Evolutionary conservation across 2,888 invertebrate species (phyloP).

Genomic region (Punctoribates punctum): DNA sequence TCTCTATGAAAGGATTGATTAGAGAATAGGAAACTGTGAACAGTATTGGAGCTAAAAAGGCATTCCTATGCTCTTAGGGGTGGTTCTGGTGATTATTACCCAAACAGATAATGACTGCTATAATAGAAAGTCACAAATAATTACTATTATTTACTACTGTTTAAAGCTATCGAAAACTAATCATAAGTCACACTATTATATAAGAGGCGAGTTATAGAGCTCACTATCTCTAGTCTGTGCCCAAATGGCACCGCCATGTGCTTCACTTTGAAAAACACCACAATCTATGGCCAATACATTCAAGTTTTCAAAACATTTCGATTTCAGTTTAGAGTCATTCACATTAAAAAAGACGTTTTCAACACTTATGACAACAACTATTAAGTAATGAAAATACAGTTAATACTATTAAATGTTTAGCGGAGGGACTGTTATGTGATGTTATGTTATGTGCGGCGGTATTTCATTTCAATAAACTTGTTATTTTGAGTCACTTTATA

Average conservation of each 20-base stretch:
- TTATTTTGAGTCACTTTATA: too few relatives aligned
- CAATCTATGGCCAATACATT: neutral
- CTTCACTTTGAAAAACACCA: neutral
- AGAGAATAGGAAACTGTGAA: too few relatives aligned
- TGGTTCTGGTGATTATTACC: neutral
- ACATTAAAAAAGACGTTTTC: neutral
- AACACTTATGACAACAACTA: neutral
- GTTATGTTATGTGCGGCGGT: too few relatives aligned
- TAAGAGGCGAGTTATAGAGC: neutral
- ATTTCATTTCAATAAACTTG: too few relatives aligned
- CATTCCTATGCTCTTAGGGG: slow-evolving; percentile 2
- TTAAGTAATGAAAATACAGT: neutral
- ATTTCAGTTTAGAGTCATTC: slow-evolving; percentile 20
- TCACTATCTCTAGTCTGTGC: slow-evolving; percentile 10
- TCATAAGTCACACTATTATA: slow-evolving; percentile 1
- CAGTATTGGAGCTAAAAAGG: neutral
- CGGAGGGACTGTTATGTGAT: too few relatives aligned
- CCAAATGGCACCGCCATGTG: slow-evolving; percentile 6
- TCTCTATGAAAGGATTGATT: too few relatives aligned
- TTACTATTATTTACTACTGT: slow-evolving; percentile 33
- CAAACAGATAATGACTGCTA: neutral
- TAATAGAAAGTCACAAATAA: slow-evolving; percentile 1
- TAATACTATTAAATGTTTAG: neutral
- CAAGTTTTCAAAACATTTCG: neutral
- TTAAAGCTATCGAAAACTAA: slow-evolving; percentile 21